Conservation (phyloP, 2,888 invertebrate species). For the Cantharis lateralis region DNA sequence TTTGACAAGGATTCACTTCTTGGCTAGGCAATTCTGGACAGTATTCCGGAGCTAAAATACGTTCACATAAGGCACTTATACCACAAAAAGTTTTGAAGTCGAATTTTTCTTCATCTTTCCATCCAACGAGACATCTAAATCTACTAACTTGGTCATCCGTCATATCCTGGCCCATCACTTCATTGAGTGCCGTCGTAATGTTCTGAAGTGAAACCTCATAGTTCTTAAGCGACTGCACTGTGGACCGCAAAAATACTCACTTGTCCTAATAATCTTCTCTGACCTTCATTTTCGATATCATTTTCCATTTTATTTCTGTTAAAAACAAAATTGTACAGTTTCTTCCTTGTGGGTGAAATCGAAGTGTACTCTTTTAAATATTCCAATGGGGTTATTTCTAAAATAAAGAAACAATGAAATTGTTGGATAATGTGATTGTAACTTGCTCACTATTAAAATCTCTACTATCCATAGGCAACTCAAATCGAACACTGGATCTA, state of each 20-base stretch:
- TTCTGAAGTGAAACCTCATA: conserved; percentile 53
- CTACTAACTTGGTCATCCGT: conserved; percentile 57
- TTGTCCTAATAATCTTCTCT: conserved; percentile 56
- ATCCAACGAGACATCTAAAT: conserved; percentile 60
- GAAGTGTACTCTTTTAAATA: conserved; percentile 72
- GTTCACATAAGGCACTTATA: conserved; percentile 75
- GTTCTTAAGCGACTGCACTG: background rate
- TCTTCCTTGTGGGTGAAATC: conserved; percentile 63
- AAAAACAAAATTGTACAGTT: conserved; percentile 64
- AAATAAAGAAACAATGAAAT: conserved; percentile 28
- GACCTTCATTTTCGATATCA: conserved; percentile 45
- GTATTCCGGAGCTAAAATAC: conserved; percentile 64
- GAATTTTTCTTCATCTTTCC: conserved; percentile 59
- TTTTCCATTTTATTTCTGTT: conserved; percentile 50
- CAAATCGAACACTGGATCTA: conserved; percentile 73
- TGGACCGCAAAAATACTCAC: conserved; percentile 44
- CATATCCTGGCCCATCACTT: conserved; percentile 70
- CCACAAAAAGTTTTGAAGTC: conserved; percentile 82
- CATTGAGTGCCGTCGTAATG: conserved; percentile 61
- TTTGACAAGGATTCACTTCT: conserved; percentile 71
- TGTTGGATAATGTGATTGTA: background rate
- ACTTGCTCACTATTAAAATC: conserved; percentile 56
- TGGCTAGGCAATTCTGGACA: conserved; percentile 58
- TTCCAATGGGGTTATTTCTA: conserved; percentile 71
- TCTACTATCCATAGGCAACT: conserved; percentile 71